Evolutionary conservation across 2,797 vertebrate species (phyloP).

Genomic region (Acanthopagrus latus): DNA sequence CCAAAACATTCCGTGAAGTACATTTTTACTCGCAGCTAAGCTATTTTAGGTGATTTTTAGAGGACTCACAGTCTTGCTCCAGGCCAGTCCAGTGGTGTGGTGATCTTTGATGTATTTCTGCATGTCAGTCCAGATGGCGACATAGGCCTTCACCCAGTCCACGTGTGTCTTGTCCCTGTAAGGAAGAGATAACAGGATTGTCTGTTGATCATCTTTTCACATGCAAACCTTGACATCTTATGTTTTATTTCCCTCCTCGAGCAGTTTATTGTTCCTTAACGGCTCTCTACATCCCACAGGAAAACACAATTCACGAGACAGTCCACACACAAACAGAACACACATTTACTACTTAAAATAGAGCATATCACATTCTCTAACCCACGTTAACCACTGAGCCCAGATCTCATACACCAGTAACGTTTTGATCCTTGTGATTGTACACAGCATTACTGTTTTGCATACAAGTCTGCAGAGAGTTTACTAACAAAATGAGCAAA

Average conservation of each 20-base stretch:
- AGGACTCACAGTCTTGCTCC: conserved; percentile 92
- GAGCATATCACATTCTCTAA: not conserved
- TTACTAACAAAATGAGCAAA: not conserved
- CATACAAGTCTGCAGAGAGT: not conserved
- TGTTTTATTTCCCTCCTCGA: not conserved
- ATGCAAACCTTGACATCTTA: not conserved
- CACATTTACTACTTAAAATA: not conserved
- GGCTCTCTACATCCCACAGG: not conserved
- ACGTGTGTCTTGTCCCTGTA: conserved; percentile 93
- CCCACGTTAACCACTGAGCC: not conserved
- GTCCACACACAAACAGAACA: not conserved
- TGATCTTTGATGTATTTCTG: conserved; percentile 94
- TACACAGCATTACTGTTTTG: not conserved
- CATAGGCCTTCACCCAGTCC: conserved; percentile 95
- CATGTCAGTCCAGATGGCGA: conserved; percentile 93
- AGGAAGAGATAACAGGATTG: not conserved
- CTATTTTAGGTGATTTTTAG: not conserved
- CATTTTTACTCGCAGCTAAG: not conserved
- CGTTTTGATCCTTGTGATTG: too few species aligned
- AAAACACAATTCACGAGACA: not conserved
- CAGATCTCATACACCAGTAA: not conserved
- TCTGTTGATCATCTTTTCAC: not conserved
- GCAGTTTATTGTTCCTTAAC: not conserved
- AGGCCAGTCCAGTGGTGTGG: conserved; percentile 93
- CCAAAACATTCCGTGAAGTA: not conserved